Base-by-base conservation (phyloP, 1,140 invertebrate species). In the Lepidurus couesii region DNA sequence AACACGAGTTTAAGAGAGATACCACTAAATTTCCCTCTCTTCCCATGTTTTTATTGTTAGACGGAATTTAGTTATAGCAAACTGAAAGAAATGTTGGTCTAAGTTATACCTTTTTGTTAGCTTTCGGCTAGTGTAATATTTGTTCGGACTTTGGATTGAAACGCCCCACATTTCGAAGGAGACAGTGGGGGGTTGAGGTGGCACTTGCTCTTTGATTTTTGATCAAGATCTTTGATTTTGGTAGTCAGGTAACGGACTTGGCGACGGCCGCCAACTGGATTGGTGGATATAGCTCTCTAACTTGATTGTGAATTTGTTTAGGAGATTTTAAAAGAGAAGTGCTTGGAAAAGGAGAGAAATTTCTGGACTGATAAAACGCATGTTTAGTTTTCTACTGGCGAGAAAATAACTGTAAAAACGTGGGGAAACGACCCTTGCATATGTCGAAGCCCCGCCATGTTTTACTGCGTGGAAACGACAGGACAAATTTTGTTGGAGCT, bases 321-420 rank as follows among this genome's bases (percentile, higher is more conserved):
- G 53, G n/a, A 65, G 21, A 65, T 13, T 9, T n/a, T 13, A 9
- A 21, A 65, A 16, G 53, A 65, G 21, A 65, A 65, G 21, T 16
- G 53, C 16, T 65, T 65, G 16, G n/a, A 10, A 65, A 65, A 65
- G 53, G 53, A 65, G 53, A 65, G n/a, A 65, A 65, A 65, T 65
- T 65, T 65, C 53, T 65, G 53, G 1, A 5, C 53, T 7, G 8
- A 21, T 21, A 65, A 21, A 13, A 65, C 24, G 24, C 24, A 24
- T 24, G 0, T 24, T 24, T 24, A 24, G 24, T 7, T 65, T 65
- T 65, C 21, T 65, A 65, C 53, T 65, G 53, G 53, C 53, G 53
- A 65, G 53, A 21, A 34, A 21, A 65, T 65, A 65, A 65, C 53
- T 65, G 53, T 65, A 65, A 65, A 65, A 21, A 65, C n/a, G 16